Percentiles rank a stretch among this genome's conserved stretches.
These are phyloP conservation scores for Mycetomoellerius zeteki DNA, from an alignment of 1,140 invertebrate species.

Conservation along the genomic window DNA sequence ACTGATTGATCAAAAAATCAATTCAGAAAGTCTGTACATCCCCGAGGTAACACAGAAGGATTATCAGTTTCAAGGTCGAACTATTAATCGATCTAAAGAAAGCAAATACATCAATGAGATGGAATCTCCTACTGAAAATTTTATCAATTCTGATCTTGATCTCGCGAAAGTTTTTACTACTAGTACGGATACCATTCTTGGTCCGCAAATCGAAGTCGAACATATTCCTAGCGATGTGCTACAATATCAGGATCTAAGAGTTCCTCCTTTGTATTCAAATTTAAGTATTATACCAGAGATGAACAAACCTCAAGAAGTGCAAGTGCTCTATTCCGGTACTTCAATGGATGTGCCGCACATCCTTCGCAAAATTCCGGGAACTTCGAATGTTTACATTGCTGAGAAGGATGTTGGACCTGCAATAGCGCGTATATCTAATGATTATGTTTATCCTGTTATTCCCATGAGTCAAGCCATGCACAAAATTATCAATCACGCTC, in stretches of 20 bases:
- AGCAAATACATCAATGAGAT: not conserved
- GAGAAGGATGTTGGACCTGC: not conserved
- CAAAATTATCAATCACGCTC: not conserved
- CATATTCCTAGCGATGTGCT: not conserved
- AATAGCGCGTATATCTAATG: not conserved
- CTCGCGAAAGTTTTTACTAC: slow-evolving; percentile 12
- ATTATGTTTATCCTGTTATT: slow-evolving; percentile 9
- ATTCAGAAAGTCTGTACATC: not conserved
- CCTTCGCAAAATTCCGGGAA: slow-evolving; percentile 31
- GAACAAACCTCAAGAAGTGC: not conserved
- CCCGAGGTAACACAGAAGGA: not conserved
- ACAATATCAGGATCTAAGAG: not conserved
- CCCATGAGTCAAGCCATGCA: not conserved
- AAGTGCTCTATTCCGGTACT: slow-evolving; percentile 13
- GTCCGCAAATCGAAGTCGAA: not conserved
- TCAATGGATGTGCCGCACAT: slow-evolving; percentile 22
- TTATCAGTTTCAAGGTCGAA: slow-evolving; percentile 34
- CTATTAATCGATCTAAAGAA: slow-evolving; percentile 19
- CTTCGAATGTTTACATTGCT: slow-evolving; percentile 32
- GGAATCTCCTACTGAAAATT: slow-evolving; percentile 7
- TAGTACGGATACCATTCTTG: not conserved
- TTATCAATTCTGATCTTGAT: not conserved
- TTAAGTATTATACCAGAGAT: not conserved
- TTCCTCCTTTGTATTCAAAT: slow-evolving; percentile 2
- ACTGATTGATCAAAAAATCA: slow-evolving; percentile 1